A percentile compares a stretch with the other conserved stretches of the same genome.
Evolutionary conservation across 1,140 invertebrate genomes (phyloP).

Genomic region (Zaprionus ghesquierei): DNA sequence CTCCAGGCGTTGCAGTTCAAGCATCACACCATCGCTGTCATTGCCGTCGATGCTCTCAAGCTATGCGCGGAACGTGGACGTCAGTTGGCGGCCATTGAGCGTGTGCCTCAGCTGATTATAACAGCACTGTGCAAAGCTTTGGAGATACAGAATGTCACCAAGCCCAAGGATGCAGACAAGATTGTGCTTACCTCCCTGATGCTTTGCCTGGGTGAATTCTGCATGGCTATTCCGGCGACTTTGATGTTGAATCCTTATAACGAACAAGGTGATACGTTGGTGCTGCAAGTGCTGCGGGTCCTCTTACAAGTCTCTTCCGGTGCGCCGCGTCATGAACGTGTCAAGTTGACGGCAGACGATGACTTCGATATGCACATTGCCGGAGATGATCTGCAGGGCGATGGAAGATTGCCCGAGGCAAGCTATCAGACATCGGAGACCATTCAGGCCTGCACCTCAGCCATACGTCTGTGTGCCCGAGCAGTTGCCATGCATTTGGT

Average conservation of each 20-base stretch:
- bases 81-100: constrained; percentile 71
- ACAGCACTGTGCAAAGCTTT: constrained; percentile 76
- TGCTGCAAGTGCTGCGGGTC: constrained; percentile 84
- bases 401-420: constrained; percentile 76
- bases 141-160: constrained; percentile 79
- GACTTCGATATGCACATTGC: constrained; percentile 89
- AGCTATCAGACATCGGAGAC: constrained; percentile 83
- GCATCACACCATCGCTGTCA: constrained; percentile 80
- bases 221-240: constrained; percentile 85
- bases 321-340: constrained; percentile 73
- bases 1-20: constrained; percentile 91
- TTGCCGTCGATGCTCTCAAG: constrained; percentile 77
- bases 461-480: constrained; percentile 87
- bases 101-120: constrained; percentile 77
- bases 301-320: constrained; percentile 83
- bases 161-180: constrained; percentile 86
- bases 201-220: constrained; percentile 96
- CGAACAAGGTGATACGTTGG: constrained; percentile 84
- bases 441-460: constrained; percentile 83
- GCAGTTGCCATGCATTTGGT: constrained; percentile 91
- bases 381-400: constrained; percentile 86
- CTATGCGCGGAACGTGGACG: constrained; percentile 73
- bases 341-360: constrained; percentile 83
- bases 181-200: constrained; percentile 92
- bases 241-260: constrained; percentile 68